phyloP scores from a whole-genome alignment of 2,113 vertebrate genomes.

The Macquaria ambigua region DNA sequence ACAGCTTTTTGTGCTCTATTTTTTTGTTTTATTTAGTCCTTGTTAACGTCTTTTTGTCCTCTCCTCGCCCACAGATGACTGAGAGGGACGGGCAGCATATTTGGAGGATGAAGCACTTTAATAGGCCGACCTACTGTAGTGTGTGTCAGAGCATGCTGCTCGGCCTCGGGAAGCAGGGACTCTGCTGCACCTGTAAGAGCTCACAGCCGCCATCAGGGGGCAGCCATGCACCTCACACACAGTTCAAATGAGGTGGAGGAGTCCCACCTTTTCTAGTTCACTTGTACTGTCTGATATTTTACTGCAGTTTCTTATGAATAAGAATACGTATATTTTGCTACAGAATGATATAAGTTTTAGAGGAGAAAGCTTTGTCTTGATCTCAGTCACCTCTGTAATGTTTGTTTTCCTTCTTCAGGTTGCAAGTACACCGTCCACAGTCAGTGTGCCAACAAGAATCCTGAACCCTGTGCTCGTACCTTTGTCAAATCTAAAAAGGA shows the following conservation, averaged over 20 bases:
- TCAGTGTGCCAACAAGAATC: conserved; percentile 91
- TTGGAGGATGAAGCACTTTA: conserved; percentile 94
- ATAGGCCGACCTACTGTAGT: conserved; percentile 90
- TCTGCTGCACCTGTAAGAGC: conserved; percentile 91
- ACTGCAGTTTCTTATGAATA: not conserved
- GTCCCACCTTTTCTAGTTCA: not conserved
- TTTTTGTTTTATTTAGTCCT: not conserved
- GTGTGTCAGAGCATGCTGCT: conserved; percentile 90
- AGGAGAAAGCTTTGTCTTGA: not conserved
- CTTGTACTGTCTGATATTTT: not conserved
- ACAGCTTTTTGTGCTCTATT: not conserved
- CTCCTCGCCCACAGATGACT: conserved; percentile 82
- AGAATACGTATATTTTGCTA: not conserved
- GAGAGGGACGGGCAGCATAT: conserved; percentile 92
- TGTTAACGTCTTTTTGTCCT: not conserved
- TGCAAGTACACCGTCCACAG: conserved; percentile 93
- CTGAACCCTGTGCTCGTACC: conserved; percentile 87
- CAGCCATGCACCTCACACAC: conserved; percentile 12
- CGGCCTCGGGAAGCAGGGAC: conserved; percentile 92
- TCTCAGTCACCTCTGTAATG: not conserved
- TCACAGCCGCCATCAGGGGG: conserved; percentile 58
- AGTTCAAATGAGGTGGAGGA: not conserved
- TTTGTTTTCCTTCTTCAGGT: conserved; percentile 77
- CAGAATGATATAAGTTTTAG: not conserved
- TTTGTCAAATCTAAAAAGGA: conserved; percentile 91